Evolutionary conservation across 1,140 invertebrate species (phyloP).

Genomic region (Scaptodrosophila lebanonensis): DNA sequence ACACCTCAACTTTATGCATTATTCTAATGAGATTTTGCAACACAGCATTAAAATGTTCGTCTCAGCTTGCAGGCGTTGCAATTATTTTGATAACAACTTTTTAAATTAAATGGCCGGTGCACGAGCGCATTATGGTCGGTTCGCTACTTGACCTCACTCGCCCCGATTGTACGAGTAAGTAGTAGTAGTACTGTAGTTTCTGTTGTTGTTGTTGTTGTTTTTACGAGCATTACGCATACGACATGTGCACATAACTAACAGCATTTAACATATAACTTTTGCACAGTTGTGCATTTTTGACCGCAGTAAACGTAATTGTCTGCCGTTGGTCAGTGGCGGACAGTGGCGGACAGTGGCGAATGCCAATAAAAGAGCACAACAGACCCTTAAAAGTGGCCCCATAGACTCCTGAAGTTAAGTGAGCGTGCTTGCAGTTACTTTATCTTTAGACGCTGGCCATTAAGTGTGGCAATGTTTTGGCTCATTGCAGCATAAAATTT

Average conservation of each 20-base stretch:
- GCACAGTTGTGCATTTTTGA: slow-evolving; percentile 56
- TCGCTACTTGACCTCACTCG: no score
- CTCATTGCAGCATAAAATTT: slow-evolving; percentile 9
- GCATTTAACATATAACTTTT: slow-evolving; percentile 33
- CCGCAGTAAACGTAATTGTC: slow-evolving; percentile 71
- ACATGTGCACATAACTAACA: slow-evolving; percentile 46
- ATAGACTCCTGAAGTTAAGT: slow-evolving; percentile 4
- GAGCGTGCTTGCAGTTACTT: slow-evolving; percentile 26
- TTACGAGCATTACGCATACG: slow-evolving; percentile 56
- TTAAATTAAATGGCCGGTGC: slow-evolving; percentile 68
- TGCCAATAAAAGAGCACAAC: slow-evolving; percentile 63
- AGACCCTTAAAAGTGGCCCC: slow-evolving; percentile 49
- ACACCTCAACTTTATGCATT: slow-evolving; percentile 42
- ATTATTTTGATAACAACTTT: slow-evolving; percentile 73
- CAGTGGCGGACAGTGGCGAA: neutral
- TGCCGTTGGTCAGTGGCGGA: slow-evolving; percentile 52
- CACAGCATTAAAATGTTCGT: slow-evolving; percentile 15
- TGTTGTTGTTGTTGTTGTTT: no score
- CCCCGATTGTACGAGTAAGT: no score
- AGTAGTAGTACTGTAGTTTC: no score
- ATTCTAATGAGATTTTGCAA: slow-evolving; percentile 71
- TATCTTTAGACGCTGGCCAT: slow-evolving; percentile 41
- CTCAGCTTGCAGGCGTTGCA: slow-evolving; percentile 50
- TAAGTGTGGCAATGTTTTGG: slow-evolving; percentile 10
- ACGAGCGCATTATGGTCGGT: no score